A percentile compares a stretch with the other conserved stretches of the same genome.
Evolutionary conservation across 2,113 vertebrate species (phyloP).

Genomic region (Pleuronectes platessa): DNA sequence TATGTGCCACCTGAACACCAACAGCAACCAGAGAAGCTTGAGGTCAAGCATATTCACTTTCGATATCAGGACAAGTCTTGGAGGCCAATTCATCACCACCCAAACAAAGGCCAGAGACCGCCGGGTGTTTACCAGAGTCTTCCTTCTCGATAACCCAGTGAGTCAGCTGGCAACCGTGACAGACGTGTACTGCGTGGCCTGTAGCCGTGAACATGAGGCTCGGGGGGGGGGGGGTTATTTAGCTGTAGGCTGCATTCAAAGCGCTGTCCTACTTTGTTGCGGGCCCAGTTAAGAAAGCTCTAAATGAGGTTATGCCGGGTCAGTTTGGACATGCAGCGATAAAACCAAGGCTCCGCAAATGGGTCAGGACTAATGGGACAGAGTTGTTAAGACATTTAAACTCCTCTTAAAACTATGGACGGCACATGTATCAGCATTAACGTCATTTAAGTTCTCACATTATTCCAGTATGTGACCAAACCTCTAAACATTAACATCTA

Average conservation of each 20-base stretch:
- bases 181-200: constrained; percentile 22
- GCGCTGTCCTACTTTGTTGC: constrained; percentile 62
- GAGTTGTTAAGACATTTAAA: background rate
- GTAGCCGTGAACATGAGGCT: constrained; percentile 36
- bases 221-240: constrained; percentile 36
- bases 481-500: no score
- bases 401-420: background rate
- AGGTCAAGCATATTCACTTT: background rate
- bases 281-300: constrained; percentile 56
- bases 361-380: constrained; percentile 46
- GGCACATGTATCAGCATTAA: background rate
- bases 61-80: no score
- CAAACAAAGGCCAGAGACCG: background rate
- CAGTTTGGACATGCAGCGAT: constrained; percentile 21
- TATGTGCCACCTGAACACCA: background rate
- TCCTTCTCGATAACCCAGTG: constrained; percentile 18
- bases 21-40: background rate
- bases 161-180: constrained; percentile 44
- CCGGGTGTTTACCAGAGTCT: constrained; percentile 5
- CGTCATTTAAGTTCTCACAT: background rate
- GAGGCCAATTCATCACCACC: background rate
- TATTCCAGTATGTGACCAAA: background rate
- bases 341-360: constrained; percentile 41
- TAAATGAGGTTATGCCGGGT: constrained; percentile 45
- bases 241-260: constrained; percentile 45